Percentiles rank a stretch among this genome's conserved stretches.
Evolutionary conservation across 2,888 invertebrate species (phyloP).

Genomic region (Druceiella hillmani): DNA sequence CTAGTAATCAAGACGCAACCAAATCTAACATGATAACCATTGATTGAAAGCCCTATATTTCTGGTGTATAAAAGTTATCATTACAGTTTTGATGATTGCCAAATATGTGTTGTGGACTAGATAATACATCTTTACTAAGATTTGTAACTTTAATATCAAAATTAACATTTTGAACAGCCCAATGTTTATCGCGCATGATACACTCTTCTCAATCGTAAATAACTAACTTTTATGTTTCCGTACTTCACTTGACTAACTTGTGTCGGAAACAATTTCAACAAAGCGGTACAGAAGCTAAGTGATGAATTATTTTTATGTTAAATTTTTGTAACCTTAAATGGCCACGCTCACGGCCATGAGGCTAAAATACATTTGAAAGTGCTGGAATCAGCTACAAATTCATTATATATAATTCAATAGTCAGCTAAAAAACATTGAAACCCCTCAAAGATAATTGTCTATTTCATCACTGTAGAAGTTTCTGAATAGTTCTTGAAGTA

Average conservation of each 20-base stretch:
- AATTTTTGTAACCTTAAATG: constrained; percentile 8
- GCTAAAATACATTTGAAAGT: constrained; percentile 5
- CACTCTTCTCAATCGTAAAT: constrained; percentile 7
- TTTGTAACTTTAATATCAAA: constrained; percentile 6
- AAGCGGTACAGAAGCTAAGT: constrained; percentile 5
- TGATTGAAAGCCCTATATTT: constrained; percentile 1
- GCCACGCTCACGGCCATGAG: constrained; percentile 6
- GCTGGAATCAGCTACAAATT: constrained; percentile 9
- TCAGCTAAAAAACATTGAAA: no score
- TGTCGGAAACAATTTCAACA: constrained; percentile 7
- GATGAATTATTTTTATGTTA: constrained; percentile 7
- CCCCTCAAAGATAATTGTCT: no score
- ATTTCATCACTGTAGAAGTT: no score
- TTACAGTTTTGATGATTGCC: constrained; percentile 8
- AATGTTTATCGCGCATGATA: constrained; percentile 8
- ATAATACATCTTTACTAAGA: constrained; percentile 7
- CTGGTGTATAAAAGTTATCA: constrained; percentile 3
- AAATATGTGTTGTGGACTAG: constrained; percentile 9
- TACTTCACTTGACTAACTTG: constrained; percentile 3
- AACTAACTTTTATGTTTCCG: constrained; percentile 5
- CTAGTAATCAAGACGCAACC: constrained; percentile 1
- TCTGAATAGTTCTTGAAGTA: no score
- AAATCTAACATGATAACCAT: constrained; percentile 6
- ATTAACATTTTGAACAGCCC: constrained; percentile 7
- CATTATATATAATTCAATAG: no score